phyloP scores from a whole-genome alignment of 1,140 invertebrate genomes.

The Asbolus verrucosus region DNA sequence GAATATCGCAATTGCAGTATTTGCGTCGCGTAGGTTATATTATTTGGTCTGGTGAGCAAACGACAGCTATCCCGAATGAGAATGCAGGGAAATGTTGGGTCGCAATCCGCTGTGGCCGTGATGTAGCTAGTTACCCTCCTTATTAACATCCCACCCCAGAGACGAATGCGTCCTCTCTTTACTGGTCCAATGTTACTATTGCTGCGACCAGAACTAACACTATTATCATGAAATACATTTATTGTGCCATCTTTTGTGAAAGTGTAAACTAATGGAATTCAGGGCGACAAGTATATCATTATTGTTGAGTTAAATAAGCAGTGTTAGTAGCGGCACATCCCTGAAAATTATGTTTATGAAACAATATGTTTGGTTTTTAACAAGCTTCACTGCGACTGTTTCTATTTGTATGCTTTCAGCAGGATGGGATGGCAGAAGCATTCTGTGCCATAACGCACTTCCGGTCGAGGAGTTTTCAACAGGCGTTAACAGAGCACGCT shows the following conservation, averaged over 20 bases:
- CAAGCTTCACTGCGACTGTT: constrained; percentile 22
- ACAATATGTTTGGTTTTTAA: constrained; percentile 42
- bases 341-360: constrained; percentile 39
- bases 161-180: constrained; percentile 41
- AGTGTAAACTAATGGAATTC: constrained; percentile 35
- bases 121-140: constrained; percentile 48
- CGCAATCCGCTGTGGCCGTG: constrained; percentile 43
- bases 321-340: constrained; percentile 1
- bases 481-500: constrained; percentile 39
- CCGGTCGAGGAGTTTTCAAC: constrained; percentile 34
- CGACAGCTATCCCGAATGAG: constrained; percentile 49
- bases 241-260: constrained; percentile 31
- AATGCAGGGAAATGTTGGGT: constrained; percentile 45
- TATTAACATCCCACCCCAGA: constrained; percentile 51
- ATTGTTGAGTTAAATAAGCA: constrained; percentile 17
- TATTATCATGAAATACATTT: constrained; percentile 38
- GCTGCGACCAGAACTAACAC: constrained; percentile 33
- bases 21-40: constrained; percentile 44
- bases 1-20: constrained; percentile 41
- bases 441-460: constrained; percentile 41
- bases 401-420: constrained; percentile 35
- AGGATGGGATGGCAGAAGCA: constrained; percentile 34
- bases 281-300: constrained; percentile 29
- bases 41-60: constrained; percentile 50
- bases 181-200: constrained; percentile 28